Base-by-base conservation (phyloP, 1,140 invertebrate species). In the Holotrichia oblita region DNA sequence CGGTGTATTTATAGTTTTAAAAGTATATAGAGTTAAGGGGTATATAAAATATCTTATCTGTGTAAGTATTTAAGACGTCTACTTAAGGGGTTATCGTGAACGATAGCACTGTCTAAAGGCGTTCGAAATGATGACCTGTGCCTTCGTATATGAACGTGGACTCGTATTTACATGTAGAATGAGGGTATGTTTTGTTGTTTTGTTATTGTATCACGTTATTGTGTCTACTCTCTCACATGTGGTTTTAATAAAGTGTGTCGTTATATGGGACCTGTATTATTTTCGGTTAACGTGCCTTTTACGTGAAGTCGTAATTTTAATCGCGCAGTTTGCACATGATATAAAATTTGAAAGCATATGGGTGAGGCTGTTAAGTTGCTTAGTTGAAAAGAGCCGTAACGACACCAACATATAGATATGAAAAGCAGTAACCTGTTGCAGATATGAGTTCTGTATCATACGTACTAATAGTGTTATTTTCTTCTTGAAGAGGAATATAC, bases 61-160 rank as follows among this genome's bases (percentile, higher is more conserved):
- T 69, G 61, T 69, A 69, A 69, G 17, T 69, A 34, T 69, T 69
- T 22, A 69, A 69, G 61, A 69, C 61, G 22, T 69, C 61, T 69
- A 34, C 61, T 69, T 69, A 69, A 69, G 61, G 61, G 61, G 61
- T 69, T 69, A 69, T 69, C 61, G 6, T 69, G 61, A 69, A 69
- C 61, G 61, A 69, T 69, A 69, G 61, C 61, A 69, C 61, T 69
- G 61, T 69, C 61, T 69, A 22, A 69, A 69, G 61, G 61, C 61
- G 61, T 20, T 27, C 61, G 22, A 69, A 69, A 69, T 69, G 61
- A 69, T 69, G 61, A 69, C 61, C 61, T 34, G 61, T 27, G 61
- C 61, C 17, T 22, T 69, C 22, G 22, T 69, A 48, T 48, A 14
- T 14, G 10, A 17, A 14, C n/a, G 24, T 34, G 61, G 8, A 20